A percentile compares a stretch with the other conserved stretches of the same genome.
These are phyloP conservation scores for Polietes domitor DNA, from an alignment of 2,888 invertebrate genomes.

Conservation along the genomic window DNA sequence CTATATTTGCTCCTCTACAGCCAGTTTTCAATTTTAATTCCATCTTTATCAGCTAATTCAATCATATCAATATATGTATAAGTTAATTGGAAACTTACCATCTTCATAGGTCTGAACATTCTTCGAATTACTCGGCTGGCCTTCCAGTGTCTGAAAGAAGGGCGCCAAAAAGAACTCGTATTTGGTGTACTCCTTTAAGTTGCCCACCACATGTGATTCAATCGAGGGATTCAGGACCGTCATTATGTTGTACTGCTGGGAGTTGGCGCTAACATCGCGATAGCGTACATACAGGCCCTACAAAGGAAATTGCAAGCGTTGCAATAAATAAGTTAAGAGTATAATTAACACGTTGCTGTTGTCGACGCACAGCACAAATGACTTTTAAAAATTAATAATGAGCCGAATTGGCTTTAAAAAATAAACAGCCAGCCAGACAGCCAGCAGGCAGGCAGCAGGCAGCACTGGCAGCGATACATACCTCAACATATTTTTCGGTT, in stretches of 20 bases:
- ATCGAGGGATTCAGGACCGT: constrained; percentile 84
- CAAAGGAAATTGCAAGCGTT: background rate
- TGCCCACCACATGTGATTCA: constrained; percentile 86
- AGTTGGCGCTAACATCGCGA: constrained; percentile 84
- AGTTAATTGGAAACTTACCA: constrained; percentile 80
- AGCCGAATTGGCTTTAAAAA: background rate
- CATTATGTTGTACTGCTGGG: constrained; percentile 85
- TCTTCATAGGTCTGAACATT: constrained; percentile 93
- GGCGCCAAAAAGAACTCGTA: constrained; percentile 95
- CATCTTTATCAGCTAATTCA: too few species aligned
- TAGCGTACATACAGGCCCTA: constrained; percentile 86
- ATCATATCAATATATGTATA: too few species aligned
- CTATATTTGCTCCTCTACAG: too few species aligned
- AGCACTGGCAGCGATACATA: constrained; percentile 67
- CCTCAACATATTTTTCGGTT: constrained; percentile 81
- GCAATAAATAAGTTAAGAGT: constrained; percentile 27
- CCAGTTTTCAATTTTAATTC: background rate
- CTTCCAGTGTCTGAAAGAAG: constrained; percentile 92
- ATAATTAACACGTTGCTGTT: constrained; percentile 48
- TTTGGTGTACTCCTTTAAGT: constrained; percentile 89
- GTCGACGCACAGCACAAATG: too few species aligned
- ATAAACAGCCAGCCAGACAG: background rate
- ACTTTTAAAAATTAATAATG: constrained; percentile 5
- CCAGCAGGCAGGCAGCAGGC: too few species aligned
- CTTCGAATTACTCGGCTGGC: constrained; percentile 95